A percentile compares a stretch with the other conserved stretches of the same genome.
These are phyloP conservation scores for Torymus auratus DNA, from an alignment of 2,888 invertebrate species.

Conservation along the genomic window DNA sequence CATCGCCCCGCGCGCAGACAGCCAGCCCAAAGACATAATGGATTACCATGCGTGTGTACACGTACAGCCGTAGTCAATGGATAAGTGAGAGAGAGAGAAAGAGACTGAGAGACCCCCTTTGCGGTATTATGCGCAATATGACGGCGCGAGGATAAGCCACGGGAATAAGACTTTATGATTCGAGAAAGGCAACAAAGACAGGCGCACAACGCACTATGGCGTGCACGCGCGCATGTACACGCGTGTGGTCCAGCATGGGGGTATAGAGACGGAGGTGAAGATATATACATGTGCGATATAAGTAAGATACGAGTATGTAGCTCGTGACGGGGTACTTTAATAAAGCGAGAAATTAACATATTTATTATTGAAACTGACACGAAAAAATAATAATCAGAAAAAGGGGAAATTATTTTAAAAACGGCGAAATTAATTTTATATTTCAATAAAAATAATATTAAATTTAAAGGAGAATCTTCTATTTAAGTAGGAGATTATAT, in stretches of 20 bases:
- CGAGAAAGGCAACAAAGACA: conserved; percentile 64
- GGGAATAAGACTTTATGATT: conserved; percentile 68
- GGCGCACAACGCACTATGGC: conserved; percentile 37
- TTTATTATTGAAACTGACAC: too few relatives aligned
- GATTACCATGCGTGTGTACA: conserved; percentile 27
- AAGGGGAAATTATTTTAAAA: too few relatives aligned
- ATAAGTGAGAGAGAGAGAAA: neutral
- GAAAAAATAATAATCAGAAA: too few relatives aligned
- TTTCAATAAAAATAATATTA: too few relatives aligned
- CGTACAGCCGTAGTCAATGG: conserved; percentile 11
- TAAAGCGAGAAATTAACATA: too few relatives aligned
- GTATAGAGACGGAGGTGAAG: neutral
- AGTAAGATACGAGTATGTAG: conserved; percentile 35
- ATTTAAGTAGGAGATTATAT: too few relatives aligned
- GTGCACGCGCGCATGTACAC: conserved; percentile 36
- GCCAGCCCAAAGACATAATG: conserved; percentile 27
- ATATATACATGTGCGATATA: conserved; percentile 4
- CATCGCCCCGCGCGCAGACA: neutral
- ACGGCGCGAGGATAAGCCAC: conserved; percentile 61
- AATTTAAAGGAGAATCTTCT: too few relatives aligned
- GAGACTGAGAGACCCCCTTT: conserved; percentile 7
- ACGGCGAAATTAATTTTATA: too few relatives aligned
- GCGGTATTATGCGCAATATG: conserved; percentile 61
- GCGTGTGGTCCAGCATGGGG: conserved; percentile 48
- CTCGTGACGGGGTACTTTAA: too few relatives aligned